A percentile compares a stretch with the other conserved stretches of the same genome.
Evolutionary conservation across 2,797 vertebrate species (phyloP).

Genomic region (Tragopan temminckii): DNA sequence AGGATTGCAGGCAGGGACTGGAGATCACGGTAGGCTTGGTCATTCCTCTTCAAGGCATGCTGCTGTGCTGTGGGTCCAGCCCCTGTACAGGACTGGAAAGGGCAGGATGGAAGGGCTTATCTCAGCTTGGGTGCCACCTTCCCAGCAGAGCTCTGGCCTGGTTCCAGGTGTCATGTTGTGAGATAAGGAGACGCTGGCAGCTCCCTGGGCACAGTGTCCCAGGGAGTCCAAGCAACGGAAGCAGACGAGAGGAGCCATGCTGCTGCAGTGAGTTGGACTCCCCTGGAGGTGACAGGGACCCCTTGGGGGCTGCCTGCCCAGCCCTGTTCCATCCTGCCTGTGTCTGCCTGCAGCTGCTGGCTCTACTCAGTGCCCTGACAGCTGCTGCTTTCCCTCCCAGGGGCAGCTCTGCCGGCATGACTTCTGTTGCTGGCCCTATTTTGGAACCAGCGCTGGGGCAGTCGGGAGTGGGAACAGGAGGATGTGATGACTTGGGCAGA

Average conservation of each 20-base stretch:
- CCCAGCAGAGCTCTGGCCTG: not conserved
- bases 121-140: not conserved
- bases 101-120: accelerated
- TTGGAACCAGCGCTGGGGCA: not conserved
- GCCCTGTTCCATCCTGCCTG: not conserved
- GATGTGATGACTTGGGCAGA: not conserved
- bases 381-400: not conserved
- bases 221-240: not conserved
- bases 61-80: accelerated
- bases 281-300: not conserved
- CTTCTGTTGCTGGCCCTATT: accelerated
- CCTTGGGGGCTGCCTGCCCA: not conserved
- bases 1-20: not conserved
- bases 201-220: not conserved
- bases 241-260: not conserved
- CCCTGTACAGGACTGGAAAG: not conserved
- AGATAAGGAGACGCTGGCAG: slow-evolving; percentile 24
- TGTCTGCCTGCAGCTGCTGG: not conserved
- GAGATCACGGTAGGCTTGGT: accelerated
- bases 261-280: not conserved
- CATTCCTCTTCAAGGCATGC: not conserved
- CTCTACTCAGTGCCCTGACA: accelerated
- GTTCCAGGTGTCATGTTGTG: slow-evolving; percentile 42
- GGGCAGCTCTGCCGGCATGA: accelerated
- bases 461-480: not conserved